Conservation (phyloP, 2,113 vertebrate genomes). For the Cyphomyrus plagiostoma region DNA sequence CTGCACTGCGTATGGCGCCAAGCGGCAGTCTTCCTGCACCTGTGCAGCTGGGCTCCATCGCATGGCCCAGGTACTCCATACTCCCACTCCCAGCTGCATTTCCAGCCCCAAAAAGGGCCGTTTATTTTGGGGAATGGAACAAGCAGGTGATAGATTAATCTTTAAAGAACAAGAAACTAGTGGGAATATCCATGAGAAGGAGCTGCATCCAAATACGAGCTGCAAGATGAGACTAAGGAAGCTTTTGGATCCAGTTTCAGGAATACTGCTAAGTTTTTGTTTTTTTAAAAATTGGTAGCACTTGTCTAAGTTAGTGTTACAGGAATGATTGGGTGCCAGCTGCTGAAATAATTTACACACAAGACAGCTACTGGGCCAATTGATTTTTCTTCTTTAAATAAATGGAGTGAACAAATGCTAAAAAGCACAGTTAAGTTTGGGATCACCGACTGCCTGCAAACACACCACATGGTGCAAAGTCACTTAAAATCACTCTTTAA, state of each 20-base stretch:
- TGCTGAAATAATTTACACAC: neutral
- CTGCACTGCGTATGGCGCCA: neutral
- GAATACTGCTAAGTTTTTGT: neutral
- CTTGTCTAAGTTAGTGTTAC: conserved; percentile 15
- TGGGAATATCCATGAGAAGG: neutral
- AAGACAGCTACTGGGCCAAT: neutral
- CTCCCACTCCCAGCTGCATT: neutral
- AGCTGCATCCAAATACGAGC: neutral
- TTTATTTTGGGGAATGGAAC: neutral
- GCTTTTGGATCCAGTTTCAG: neutral
- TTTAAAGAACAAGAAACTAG: neutral
- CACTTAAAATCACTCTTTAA: conserved; percentile 1
- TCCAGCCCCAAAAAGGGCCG: neutral
- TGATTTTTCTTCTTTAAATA: neutral
- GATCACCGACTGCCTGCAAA: neutral
- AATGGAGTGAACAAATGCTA: neutral
- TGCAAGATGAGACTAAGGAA: neutral
- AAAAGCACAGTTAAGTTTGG: neutral
- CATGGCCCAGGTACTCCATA: neutral
- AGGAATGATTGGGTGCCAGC: neutral
- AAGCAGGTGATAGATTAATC: neutral
- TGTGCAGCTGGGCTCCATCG: neutral
- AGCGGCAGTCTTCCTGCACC: neutral
- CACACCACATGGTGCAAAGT: neutral
- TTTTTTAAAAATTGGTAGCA: neutral